Conservation (phyloP, 1,140 invertebrate genomes). For the Lethrus apterus region DNA sequence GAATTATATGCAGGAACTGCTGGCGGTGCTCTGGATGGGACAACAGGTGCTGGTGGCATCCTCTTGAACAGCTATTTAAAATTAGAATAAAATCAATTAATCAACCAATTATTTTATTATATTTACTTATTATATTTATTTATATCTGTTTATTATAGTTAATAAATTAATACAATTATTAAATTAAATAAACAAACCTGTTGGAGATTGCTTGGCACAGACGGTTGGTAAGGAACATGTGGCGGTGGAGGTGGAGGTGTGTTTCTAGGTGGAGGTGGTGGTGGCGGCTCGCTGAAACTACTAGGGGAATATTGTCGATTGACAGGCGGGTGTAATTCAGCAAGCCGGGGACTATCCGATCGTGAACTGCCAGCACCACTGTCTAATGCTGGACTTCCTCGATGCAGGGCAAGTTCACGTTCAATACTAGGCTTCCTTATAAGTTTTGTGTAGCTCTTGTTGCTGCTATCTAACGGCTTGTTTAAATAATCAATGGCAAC, state of each 20-base stretch:
- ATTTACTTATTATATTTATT: too few relatives aligned
- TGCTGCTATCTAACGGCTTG: conserved; percentile 46
- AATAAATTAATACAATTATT: too few relatives aligned
- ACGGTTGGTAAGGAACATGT: conserved; percentile 37
- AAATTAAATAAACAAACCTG: too few relatives aligned
- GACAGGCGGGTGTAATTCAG: conserved; percentile 47
- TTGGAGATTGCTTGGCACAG: conserved; percentile 61
- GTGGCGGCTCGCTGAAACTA: conserved; percentile 54
- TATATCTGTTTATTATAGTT: too few relatives aligned
- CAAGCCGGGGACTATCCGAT: conserved; percentile 72
- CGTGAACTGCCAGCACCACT: conserved; percentile 80
- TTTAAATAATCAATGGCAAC: conserved; percentile 60
- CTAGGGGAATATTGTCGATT: conserved; percentile 60
- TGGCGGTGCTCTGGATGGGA: conserved; percentile 51
- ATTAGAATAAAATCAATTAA: too few relatives aligned
- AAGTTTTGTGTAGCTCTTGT: conserved; percentile 55
- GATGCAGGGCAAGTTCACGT: conserved; percentile 63
- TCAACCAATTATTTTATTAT: too few relatives aligned
- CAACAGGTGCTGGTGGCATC: conserved; percentile 70
- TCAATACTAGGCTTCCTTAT: conserved; percentile 83
- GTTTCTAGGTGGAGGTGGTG: conserved; percentile 56
- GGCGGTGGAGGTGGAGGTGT: conserved; percentile 63
- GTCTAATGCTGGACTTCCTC: conserved; percentile 78
- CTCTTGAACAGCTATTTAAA: conserved; percentile 78
- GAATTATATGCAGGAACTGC: conserved; percentile 43